Evolutionary conservation across 1,140 invertebrate species (phyloP), one percentile per base, ranked within the genome.

Genomic region (Drepana arcuata): DNA sequence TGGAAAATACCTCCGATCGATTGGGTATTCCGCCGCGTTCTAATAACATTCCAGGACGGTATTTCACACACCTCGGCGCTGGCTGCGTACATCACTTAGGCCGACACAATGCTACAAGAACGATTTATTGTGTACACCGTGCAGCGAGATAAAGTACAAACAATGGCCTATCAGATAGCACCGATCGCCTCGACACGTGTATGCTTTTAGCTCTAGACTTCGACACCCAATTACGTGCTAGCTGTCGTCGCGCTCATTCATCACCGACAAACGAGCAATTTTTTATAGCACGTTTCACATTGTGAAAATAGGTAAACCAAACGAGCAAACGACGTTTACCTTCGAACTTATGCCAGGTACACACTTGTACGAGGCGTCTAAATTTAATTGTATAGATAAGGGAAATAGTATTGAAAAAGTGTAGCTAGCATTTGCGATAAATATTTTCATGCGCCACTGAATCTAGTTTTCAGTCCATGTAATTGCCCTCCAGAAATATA

Each of bases 201-300:
- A 74, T 78, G 77, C 77, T 81, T 81, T 81, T 78, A 80, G 68
- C 63, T 47, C 44, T 48, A 67, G 61, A 59, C 73, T 71, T 74
- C 64, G 68, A 77, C 68, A 74, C 63, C 69, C 70, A 81, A 80
- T 81, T 81, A 77, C 68, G 58, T 54, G 50, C 45, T 34, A 31
- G 44, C 59, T 47, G 56, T 57, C 56, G 46, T 41, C 41, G 28
- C 38, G 41, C 55, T 73, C 70, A 70, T 77, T 72, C 68, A 73
- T 77, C 72, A 79, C 64, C 54, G 40, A 54, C 62, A 63, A 74
- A 69, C 55, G 65, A 69, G 57, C 55, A 43, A 56, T 65, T 73
- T 80, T 77, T 74, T 72, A 67, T 64, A 54, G 37, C 30, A n/a
- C n/a, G n/a, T n/a, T n/a, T n/a, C n/a, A n/a, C n/a, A n/a, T n/a